Percentiles rank a stretch among this genome's conserved stretches.
Conservation (phyloP, 2,888 invertebrate genomes). For the Osmoderma eremita region DNA sequence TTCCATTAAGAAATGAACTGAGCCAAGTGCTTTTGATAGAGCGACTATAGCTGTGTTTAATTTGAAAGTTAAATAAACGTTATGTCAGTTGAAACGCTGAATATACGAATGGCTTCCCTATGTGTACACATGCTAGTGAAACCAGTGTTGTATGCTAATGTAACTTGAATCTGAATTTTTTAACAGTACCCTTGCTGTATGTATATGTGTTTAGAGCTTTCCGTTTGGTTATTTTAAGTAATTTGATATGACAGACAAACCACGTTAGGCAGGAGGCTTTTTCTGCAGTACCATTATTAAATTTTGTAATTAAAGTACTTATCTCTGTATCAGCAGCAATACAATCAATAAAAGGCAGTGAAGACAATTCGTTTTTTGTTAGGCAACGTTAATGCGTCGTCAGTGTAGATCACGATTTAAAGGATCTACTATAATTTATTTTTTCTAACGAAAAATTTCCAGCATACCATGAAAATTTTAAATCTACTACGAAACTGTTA, state of each 20-base stretch:
- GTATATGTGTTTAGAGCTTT: not conserved
- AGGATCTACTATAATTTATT: too few species aligned
- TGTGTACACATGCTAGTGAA: conserved; percentile 41
- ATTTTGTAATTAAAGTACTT: too few species aligned
- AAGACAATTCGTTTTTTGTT: too few species aligned
- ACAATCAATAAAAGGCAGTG: too few species aligned
- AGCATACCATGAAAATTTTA: too few species aligned
- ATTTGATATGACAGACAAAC: not conserved
- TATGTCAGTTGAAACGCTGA: conserved; percentile 49
- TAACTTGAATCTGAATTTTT: conserved; percentile 39
- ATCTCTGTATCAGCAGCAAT: too few species aligned
- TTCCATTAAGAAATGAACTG: conserved; percentile 64
- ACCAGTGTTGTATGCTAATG: conserved; percentile 56
- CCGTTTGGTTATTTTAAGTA: conserved; percentile 9
- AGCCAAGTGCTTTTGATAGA: conserved; percentile 58
- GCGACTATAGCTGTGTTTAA: conserved; percentile 45
- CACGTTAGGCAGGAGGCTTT: not conserved
- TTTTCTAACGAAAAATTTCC: too few species aligned
- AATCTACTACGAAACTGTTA: too few species aligned
- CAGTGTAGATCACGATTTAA: too few species aligned
- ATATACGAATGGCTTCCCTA: conserved; percentile 36
- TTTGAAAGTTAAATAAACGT: conserved; percentile 62
- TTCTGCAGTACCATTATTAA: too few species aligned
- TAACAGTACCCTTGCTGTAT: conserved; percentile 8
- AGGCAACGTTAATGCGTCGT: too few species aligned